phyloP scores from a whole-genome alignment of 2,888 invertebrate genomes.

The Lasius platythorax region DNA sequence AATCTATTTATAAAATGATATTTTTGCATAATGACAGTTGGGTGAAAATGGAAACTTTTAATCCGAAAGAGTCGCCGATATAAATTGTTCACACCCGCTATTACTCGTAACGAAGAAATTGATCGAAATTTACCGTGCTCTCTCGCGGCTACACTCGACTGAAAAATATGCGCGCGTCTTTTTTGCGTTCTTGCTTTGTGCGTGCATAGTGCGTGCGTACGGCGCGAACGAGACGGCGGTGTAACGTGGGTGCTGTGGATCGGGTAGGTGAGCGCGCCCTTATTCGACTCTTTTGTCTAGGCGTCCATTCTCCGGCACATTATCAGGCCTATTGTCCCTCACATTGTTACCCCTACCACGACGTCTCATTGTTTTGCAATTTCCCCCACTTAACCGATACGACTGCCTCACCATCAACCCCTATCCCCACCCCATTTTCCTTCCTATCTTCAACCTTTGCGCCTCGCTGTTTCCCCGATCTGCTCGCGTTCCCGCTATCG shows the following conservation, averaged over 20 bases:
- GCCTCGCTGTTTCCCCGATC: constrained; percentile 50
- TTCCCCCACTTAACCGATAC: constrained; percentile 86
- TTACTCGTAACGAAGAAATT: constrained; percentile 18
- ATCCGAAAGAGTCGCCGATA: not conserved
- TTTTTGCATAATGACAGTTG: not conserved
- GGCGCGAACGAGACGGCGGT: constrained; percentile 72
- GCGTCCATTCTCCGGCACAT: constrained; percentile 86
- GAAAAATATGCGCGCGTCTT: constrained; percentile 60
- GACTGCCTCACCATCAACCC: constrained; percentile 75
- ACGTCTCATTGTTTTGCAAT: constrained; percentile 85
- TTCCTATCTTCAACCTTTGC: constrained; percentile 58
- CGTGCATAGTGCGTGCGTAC: constrained; percentile 36
- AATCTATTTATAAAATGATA: not conserved
- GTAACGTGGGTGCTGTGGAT: constrained; percentile 76
- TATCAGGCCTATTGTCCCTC: constrained; percentile 86
- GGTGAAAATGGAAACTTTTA: not conserved
- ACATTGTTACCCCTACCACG: constrained; percentile 84
- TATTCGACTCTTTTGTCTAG: constrained; percentile 86
- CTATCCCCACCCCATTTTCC: constrained; percentile 64
- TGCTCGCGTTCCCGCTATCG: constrained; percentile 20
- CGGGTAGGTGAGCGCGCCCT: constrained; percentile 81
- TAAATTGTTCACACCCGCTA: not conserved
- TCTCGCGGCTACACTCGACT: constrained; percentile 21
- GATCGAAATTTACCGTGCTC: constrained; percentile 43
- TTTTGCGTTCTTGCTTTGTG: constrained; percentile 57